Base-by-base conservation (phyloP, 2,113 vertebrate species). In the Thalassoma bifasciatum region DNA sequence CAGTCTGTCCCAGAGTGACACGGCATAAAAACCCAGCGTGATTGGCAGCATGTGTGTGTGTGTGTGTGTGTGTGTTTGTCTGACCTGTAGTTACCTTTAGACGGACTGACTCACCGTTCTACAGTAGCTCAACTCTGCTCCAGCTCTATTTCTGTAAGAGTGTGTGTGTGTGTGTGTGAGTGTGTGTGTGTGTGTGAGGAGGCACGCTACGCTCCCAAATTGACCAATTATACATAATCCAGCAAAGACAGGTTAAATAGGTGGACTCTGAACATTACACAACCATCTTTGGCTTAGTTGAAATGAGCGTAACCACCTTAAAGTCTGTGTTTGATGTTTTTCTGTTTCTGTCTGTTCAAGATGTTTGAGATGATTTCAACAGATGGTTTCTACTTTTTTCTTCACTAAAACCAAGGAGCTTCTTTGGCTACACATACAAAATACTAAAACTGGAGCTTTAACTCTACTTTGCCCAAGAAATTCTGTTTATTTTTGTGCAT, bases 31-130 rank as follows among this genome's bases (percentile, higher is more conserved):
- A 81, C 37, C 36, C 24, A 17, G 38, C 81, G 76, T 88, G 85
- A 84, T 50, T 90, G 76, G 75, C 77, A 76, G 81, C 75, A 56
- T 19, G 36, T 42, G 24, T 42, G 77, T 70, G 50, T 64, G 46
- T 11, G 8, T 57, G 59, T 61, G 60, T 80, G 68, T 63, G 78
- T 79, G 42, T 77, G 34, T 79, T 59, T 60, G 78, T 75, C 17
- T 84, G 87, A 89, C 85, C 88, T 87, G 68, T 81, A 85, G 86
- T 90, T 86, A 91, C 91, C 89, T 87, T 65, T 44, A 22, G 56
- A 72, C 79, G 14, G 44, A 62, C 57, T 78, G 63, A 71, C 66
- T 77, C 72, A 42, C 53, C 0, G 60, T 72, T 37, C 62, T 67
- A 89, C 85, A 83, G 90, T 88, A 90, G 88, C 84, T 60, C 58